These are phyloP conservation scores for Staurois parvus DNA, from an alignment of 2,797 vertebrate species.

Conservation along the genomic window DNA sequence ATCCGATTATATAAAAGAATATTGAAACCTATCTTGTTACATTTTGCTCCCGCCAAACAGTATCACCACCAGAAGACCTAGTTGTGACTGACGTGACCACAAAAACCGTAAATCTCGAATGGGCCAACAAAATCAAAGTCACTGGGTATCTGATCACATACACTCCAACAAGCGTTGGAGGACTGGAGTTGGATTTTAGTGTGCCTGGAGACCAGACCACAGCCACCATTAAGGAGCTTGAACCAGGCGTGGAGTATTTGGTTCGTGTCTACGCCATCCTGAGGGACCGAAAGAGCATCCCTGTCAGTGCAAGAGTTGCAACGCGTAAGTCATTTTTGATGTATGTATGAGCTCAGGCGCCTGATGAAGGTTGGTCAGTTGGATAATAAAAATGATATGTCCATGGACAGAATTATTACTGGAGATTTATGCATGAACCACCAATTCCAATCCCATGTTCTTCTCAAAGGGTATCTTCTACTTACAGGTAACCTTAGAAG, in stretches of 20 bases:
- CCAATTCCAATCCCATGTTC: not conserved
- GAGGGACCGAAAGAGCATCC: conserved; percentile 92
- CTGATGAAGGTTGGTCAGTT: not conserved
- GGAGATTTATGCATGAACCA: not conserved
- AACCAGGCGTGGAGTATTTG: conserved; percentile 94
- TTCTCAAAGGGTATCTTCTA: too few relatives aligned
- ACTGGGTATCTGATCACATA: conserved; percentile 90
- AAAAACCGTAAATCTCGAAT: conserved; percentile 91
- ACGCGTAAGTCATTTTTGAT: conserved; percentile 82
- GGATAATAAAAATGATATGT: too few relatives aligned
- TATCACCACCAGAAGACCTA: conserved; percentile 91
- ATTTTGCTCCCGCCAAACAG: conserved; percentile 71
- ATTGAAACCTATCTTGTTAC: not conserved
- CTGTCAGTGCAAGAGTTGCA: conserved; percentile 92
- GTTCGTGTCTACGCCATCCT: conserved; percentile 95
- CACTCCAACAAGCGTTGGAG: conserved; percentile 85
- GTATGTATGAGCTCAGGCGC: not conserved
- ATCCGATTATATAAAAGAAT: too few relatives aligned
- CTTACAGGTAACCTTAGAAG: too few relatives aligned
- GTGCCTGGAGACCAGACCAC: conserved; percentile 89
- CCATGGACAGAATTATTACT: not conserved
- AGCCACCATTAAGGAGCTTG: conserved; percentile 88
- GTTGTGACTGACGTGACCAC: conserved; percentile 86
- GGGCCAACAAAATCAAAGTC: conserved; percentile 93
- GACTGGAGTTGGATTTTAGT: conserved; percentile 88